Conservation (phyloP, 1,140 invertebrate genomes). For the Copidosoma floridanum region DNA sequence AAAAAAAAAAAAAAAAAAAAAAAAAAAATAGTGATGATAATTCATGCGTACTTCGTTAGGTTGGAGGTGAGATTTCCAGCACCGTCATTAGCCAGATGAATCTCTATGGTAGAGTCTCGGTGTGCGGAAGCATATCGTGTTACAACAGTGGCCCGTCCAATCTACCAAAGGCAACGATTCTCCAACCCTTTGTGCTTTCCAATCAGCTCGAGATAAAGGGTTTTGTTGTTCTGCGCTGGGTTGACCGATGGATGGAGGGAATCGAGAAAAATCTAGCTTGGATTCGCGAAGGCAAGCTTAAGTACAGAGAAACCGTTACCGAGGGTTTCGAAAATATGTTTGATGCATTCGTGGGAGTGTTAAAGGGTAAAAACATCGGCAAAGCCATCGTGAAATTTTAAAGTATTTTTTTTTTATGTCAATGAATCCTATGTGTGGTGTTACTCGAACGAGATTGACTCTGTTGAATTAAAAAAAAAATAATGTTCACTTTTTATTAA, state of each 20-base stretch:
- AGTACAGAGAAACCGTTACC: constrained; percentile 62
- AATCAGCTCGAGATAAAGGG: constrained; percentile 64
- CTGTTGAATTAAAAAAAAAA: too few species aligned
- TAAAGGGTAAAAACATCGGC: constrained; percentile 64
- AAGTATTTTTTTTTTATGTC: neutral
- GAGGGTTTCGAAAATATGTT: constrained; percentile 67
- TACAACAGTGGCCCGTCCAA: constrained; percentile 46
- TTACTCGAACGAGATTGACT: too few species aligned
- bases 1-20: too few species aligned
- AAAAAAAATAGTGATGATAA: too few species aligned
- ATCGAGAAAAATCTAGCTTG: constrained; percentile 61
- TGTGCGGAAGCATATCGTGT: constrained; percentile 67
- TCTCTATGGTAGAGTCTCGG: constrained; percentile 60
- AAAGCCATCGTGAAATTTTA: constrained; percentile 64
- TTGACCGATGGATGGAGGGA: constrained; percentile 57
- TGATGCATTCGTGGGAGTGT: constrained; percentile 63
- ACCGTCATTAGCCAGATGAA: constrained; percentile 65
- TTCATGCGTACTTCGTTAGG: constrained; percentile 49
- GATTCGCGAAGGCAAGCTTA: constrained; percentile 61
- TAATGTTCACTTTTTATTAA: too few species aligned
- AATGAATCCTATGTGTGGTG: too few species aligned
- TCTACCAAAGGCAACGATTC: constrained; percentile 47
- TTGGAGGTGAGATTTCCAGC: constrained; percentile 67
- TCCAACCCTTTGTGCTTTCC: constrained; percentile 57
- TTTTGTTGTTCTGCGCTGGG: constrained; percentile 58